Evolutionary conservation across 37 sponge, comb jelly and placozoan species (phyloP).

Genomic region (Bolinopsis microptera): DNA sequence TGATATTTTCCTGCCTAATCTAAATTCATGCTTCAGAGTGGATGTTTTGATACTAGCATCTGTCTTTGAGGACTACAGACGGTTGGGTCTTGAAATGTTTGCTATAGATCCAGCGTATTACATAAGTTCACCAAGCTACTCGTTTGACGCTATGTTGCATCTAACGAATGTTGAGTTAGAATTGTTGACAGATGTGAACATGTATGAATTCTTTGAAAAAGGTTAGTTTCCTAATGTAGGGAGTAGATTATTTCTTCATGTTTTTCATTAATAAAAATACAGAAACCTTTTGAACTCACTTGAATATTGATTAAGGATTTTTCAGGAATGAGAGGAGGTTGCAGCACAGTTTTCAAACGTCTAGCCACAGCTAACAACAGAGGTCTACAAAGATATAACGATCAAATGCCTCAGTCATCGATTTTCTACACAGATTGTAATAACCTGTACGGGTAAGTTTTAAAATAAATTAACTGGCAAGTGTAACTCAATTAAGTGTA

Average conservation of each 20-base stretch:
- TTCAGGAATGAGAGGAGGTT: background rate
- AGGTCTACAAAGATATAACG: background rate
- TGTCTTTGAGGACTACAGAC: background rate
- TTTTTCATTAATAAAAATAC: too few relatives aligned
- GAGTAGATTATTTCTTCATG: too few relatives aligned
- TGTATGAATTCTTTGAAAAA: constrained; percentile 12
- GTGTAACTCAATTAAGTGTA: too few relatives aligned
- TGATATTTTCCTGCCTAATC: too few relatives aligned
- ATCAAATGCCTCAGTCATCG: too few relatives aligned
- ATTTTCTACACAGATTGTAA: too few relatives aligned
- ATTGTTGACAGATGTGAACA: background rate
- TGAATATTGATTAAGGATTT: too few relatives aligned
- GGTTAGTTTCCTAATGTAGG: background rate
- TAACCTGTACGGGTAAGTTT: constrained; percentile 13
- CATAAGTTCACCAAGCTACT: background rate
- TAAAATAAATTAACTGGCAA: too few relatives aligned
- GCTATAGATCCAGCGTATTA: background rate
- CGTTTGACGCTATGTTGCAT: background rate
- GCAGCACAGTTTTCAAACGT: background rate
- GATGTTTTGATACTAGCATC: constrained; percentile 18
- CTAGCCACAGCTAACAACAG: background rate
- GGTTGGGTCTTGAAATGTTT: background rate
- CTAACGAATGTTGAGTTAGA: background rate
- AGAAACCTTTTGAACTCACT: too few relatives aligned
- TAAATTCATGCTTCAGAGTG: background rate